Conservation (phyloP, 2,113 vertebrate genomes). For the Trachemys scripta region DNA sequence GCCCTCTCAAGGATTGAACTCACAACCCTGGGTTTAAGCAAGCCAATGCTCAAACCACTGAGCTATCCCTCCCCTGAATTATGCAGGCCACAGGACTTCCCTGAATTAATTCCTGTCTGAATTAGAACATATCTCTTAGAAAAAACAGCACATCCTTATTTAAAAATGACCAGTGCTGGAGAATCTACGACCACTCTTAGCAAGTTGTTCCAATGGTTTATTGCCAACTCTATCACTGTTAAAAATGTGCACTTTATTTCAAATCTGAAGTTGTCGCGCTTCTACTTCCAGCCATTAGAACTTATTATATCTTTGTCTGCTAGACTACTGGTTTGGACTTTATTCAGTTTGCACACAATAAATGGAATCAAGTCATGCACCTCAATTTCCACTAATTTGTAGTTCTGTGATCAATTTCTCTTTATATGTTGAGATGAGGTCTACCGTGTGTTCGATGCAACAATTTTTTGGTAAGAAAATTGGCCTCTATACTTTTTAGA, state of each 20-base stretch:
- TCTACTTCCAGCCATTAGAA: background rate
- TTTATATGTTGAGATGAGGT: conserved; percentile 47
- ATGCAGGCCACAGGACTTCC: background rate
- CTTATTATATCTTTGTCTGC: background rate
- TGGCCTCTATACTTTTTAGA: conserved; percentile 53
- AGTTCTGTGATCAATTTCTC: conserved; percentile 55
- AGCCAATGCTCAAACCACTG: no score
- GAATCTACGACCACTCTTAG: background rate
- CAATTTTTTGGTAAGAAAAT: conserved; percentile 38
- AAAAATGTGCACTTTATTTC: background rate
- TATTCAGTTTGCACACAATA: background rate
- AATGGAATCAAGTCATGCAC: conserved; percentile 5
- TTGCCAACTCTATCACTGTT: background rate
- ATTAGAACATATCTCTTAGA: background rate
- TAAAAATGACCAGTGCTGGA: background rate
- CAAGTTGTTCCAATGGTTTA: background rate
- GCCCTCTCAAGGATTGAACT: no score
- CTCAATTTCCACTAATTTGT: background rate
- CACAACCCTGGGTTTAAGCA: no score
- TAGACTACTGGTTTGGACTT: background rate
- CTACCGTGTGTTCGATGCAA: conserved; percentile 29
- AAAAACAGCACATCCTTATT: background rate
- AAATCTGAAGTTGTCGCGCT: background rate
- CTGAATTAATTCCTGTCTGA: background rate
- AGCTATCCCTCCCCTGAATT: background rate